Conservation (phyloP, 2,888 invertebrate species). For the Coelogynopora nodosa region DNA sequence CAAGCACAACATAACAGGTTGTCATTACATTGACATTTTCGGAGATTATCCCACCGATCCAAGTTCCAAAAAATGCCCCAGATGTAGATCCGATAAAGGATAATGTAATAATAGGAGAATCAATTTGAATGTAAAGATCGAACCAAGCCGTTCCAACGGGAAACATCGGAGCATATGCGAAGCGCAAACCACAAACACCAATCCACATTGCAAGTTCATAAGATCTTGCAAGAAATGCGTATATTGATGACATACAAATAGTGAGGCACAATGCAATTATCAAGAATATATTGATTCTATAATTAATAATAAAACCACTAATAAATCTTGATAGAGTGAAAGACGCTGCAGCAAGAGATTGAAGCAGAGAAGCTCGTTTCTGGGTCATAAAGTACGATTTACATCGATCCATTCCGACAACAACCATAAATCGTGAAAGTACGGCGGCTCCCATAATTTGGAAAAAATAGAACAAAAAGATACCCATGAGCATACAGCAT, state of each 20-base stretch:
- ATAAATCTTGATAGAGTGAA: background rate
- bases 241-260: background rate
- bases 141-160: background rate
- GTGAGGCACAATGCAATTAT: background rate
- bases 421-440: background rate
- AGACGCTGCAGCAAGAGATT: background rate
- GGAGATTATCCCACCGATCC: background rate
- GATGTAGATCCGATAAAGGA: background rate
- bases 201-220: background rate
- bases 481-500: background rate
- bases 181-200: background rate
- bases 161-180: background rate
- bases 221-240: background rate
- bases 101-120: background rate
- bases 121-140: constrained; percentile 5
- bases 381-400: background rate
- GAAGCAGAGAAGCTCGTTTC: background rate
- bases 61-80: background rate
- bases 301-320: background rate
- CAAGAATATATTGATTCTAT: background rate
- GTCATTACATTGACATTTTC: background rate
- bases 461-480: background rate
- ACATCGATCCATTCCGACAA: constrained; percentile 1
- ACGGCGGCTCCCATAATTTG: background rate
- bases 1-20: background rate